A percentile compares a stretch with the other conserved stretches of the same genome.
phyloP scores from a whole-genome alignment of 2,797 vertebrate genomes.

The Synaphobranchus kaupii region DNA sequence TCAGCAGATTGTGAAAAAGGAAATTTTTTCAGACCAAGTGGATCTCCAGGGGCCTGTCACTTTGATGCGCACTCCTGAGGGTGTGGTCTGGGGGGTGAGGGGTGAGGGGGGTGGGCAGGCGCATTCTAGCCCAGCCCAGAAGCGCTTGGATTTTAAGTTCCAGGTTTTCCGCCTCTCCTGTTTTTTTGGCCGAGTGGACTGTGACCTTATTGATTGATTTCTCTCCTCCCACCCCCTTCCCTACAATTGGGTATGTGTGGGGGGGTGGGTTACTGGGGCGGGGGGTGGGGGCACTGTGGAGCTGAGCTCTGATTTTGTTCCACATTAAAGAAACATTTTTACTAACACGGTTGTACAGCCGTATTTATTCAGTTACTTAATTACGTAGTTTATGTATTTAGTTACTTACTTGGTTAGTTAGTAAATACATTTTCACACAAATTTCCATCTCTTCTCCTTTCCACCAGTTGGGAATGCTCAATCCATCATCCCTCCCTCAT shows the following conservation, averaged over 20 bases:
- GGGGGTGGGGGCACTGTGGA: constrained; percentile 73
- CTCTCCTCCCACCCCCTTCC: constrained; percentile 69
- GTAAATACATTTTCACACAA: neutral
- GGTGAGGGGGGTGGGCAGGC: constrained; percentile 36
- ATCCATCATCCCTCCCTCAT: neutral
- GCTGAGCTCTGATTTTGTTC: constrained; percentile 84
- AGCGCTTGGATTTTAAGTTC: constrained; percentile 73
- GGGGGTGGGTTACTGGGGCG: constrained; percentile 25
- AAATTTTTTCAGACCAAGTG: neutral
- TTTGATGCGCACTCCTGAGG: constrained; percentile 32
- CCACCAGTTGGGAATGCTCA: constrained; percentile 27
- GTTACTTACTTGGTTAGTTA: neutral
- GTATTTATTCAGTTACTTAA: constrained; percentile 12
- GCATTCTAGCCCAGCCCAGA: constrained; percentile 62
- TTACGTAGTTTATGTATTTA: neutral
- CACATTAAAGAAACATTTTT: constrained; percentile 81
- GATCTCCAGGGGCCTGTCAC: neutral
- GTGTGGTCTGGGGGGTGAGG: constrained; percentile 42
- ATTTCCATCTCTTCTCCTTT: neutral
- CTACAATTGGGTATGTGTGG: constrained; percentile 74
- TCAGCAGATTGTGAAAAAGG: neutral
- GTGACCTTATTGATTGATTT: constrained; percentile 77
- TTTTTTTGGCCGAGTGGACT: constrained; percentile 81
- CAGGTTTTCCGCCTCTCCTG: constrained; percentile 80
- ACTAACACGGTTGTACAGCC: constrained; percentile 54